Percentiles rank a stretch among this genome's conserved stretches.
Evolutionary conservation across 2,888 invertebrate species (phyloP).

Genomic region (Lypha dubia): DNA sequence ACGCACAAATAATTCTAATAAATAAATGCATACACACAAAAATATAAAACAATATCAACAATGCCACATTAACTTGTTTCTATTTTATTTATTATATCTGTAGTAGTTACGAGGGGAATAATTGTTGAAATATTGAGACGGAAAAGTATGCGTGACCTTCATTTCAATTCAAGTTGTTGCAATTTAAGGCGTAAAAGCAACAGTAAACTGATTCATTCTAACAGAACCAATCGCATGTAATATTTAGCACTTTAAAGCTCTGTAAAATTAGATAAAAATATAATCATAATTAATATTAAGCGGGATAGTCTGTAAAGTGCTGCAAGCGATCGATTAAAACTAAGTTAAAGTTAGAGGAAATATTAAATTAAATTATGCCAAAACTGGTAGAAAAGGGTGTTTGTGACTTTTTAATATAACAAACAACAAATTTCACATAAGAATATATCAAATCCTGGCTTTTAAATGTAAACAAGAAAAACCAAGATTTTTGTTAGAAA

Average conservation of each 20-base stretch:
- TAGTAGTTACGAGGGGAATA: constrained; percentile 24
- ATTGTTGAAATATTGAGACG: constrained; percentile 32
- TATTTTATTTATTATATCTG: constrained; percentile 15
- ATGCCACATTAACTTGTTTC: constrained; percentile 50
- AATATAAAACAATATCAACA: constrained; percentile 27
- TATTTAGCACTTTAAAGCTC: neutral
- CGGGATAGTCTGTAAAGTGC: no score
- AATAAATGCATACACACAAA: neutral
- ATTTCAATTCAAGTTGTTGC: constrained; percentile 56
- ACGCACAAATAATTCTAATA: constrained; percentile 26
- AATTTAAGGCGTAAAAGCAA: constrained; percentile 41
- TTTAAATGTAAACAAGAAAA: no score
- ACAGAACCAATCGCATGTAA: constrained; percentile 20
- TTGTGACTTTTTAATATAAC: no score
- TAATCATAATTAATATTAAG: no score
- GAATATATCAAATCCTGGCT: no score
- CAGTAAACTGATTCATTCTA: constrained; percentile 22
- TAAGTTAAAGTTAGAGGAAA: no score
- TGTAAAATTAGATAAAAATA: neutral
- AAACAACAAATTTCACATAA: no score
- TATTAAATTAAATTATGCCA: no score
- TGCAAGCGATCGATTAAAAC: no score
- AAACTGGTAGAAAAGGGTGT: no score
- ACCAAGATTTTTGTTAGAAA: no score
- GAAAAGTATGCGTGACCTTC: constrained; percentile 51